These are phyloP conservation scores for Scolopax rusticola DNA, from an alignment of 2,797 vertebrate species.

Conservation along the genomic window DNA sequence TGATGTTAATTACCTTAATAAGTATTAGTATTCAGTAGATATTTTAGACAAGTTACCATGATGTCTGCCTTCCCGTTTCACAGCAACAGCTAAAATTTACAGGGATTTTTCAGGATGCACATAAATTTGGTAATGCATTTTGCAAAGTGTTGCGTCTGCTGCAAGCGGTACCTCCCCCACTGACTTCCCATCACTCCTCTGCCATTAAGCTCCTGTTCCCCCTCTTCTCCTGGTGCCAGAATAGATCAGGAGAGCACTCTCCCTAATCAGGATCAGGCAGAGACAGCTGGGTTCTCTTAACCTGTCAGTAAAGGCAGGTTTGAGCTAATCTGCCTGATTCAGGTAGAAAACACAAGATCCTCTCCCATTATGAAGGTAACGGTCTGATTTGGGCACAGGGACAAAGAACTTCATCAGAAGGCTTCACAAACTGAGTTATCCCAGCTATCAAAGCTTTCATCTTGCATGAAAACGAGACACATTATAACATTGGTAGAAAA, in stretches of 20 bases:
- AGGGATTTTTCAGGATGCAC: background rate
- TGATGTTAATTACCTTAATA: background rate
- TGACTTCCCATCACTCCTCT: background rate
- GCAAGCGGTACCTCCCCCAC: background rate
- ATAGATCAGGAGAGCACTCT: background rate
- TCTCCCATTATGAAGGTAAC: background rate
- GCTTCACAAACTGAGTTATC: background rate
- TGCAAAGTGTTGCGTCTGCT: background rate
- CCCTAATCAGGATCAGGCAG: background rate
- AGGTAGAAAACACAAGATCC: background rate
- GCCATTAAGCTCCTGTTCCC: background rate
- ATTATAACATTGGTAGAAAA: background rate
- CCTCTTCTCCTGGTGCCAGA: background rate
- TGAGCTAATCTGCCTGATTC: background rate
- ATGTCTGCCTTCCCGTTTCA: background rate
- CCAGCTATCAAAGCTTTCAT: background rate
- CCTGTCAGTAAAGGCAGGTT: background rate
- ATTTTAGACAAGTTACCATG: background rate
- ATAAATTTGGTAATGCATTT: background rate
- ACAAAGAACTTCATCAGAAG: background rate
- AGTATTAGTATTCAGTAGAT: background rate
- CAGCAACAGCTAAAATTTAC: background rate
- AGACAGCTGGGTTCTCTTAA: background rate
- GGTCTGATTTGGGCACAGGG: too few relatives aligned
- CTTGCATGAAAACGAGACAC: background rate